Evolutionary conservation across 2,797 vertebrate species (phyloP).

Genomic region (Acanthurus lineatus): DNA sequence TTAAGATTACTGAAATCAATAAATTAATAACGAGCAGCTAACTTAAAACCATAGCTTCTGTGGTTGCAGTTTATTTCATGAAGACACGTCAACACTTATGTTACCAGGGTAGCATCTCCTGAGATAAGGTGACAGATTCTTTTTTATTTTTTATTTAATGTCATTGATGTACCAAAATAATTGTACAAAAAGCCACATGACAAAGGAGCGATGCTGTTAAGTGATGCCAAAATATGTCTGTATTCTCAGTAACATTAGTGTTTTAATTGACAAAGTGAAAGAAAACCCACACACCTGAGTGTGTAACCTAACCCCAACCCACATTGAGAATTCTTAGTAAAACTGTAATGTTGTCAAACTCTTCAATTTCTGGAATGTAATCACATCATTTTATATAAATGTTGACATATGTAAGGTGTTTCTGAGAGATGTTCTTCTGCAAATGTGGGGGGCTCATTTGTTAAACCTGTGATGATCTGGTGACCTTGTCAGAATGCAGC

Average conservation of each 20-base stretch:
- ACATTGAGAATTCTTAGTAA: neutral
- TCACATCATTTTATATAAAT: neutral
- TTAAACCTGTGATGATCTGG: too few species aligned
- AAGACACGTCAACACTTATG: neutral
- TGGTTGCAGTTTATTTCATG: neutral
- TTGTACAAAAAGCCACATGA: too few species aligned
- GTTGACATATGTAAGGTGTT: neutral
- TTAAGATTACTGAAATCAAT: neutral
- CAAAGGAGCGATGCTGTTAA: too few species aligned
- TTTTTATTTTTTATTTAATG: neutral
- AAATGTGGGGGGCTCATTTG: too few species aligned
- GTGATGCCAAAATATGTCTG: too few species aligned
- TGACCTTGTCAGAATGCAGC: too few species aligned
- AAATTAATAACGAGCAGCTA: neutral
- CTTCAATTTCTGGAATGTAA: neutral
- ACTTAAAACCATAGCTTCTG: neutral
- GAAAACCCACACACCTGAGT: neutral
- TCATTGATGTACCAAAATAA: neutral
- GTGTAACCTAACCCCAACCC: too few species aligned
- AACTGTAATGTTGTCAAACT: neutral
- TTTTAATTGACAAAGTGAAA: neutral
- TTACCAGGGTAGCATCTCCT: too few species aligned
- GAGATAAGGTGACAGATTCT: neutral
- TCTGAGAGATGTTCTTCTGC: constrained; percentile 23
- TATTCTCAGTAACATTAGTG: neutral